Evolutionary conservation across 2,113 vertebrate genomes (phyloP).

Genomic region (zebrafish (Danio rerio)): DNA sequence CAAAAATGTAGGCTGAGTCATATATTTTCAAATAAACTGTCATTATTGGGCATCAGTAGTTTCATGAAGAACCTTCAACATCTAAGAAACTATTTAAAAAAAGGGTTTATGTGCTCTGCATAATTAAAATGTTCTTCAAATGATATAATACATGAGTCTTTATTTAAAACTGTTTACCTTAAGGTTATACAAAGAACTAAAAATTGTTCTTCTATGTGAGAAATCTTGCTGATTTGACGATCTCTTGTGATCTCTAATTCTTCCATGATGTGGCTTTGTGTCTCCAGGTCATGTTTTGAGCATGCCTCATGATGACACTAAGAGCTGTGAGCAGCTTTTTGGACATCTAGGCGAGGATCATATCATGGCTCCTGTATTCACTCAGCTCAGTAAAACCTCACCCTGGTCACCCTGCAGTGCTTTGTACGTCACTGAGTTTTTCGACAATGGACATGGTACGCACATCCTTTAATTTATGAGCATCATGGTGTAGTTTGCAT

Average conservation of each 20-base stretch:
- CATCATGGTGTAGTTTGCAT: not conserved
- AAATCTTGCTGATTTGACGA: not conserved
- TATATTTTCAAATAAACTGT: too few species aligned
- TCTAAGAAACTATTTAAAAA: too few species aligned
- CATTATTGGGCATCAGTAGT: too few species aligned
- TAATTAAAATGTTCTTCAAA: too few species aligned
- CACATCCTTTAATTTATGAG: not conserved
- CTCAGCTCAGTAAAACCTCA: constrained; percentile 90
- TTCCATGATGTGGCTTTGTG: not conserved
- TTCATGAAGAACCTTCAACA: too few species aligned
- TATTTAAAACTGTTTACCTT: too few species aligned
- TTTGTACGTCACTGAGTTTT: constrained; percentile 93
- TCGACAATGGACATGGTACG: constrained; percentile 91
- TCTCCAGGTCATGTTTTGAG: constrained; percentile 92
- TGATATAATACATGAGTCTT: too few species aligned
- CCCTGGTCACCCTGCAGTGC: constrained; percentile 97
- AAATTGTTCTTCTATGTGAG: too few species aligned
- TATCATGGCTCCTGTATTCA: constrained; percentile 98
- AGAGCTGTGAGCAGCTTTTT: constrained; percentile 92
- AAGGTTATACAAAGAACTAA: too few species aligned
- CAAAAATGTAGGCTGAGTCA: too few species aligned
- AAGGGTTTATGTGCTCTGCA: too few species aligned
- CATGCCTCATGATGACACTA: constrained; percentile 97
- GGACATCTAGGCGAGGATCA: constrained; percentile 90
- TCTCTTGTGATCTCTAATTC: not conserved